phyloP scores from a whole-genome alignment of 2,113 vertebrate genomes.

The Mustela nigripes region DNA sequence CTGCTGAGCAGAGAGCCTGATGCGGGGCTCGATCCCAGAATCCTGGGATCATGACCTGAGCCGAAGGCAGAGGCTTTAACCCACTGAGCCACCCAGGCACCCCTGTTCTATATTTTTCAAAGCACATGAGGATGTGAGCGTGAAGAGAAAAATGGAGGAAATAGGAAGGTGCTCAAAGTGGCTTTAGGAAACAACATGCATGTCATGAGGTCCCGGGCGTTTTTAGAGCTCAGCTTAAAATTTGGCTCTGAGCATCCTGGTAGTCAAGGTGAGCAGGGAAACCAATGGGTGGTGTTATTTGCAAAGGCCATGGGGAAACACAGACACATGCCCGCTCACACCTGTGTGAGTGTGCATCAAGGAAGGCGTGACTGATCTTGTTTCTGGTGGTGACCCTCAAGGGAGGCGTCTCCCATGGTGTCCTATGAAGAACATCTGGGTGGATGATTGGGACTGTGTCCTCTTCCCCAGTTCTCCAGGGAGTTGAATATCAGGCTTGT shows the following conservation, averaged over 20 bases:
- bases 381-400: background rate
- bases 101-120: background rate
- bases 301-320: background rate
- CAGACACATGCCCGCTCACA: rapidly evolving
- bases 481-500: background rate
- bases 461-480: background rate
- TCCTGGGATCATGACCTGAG: too few relatives aligned
- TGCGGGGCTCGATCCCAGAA: too few relatives aligned
- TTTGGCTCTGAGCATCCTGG: background rate
- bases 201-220: background rate
- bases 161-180: background rate
- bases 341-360: background rate
- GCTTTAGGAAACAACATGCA: background rate
- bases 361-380: background rate
- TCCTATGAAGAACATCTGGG: background rate
- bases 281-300: background rate
- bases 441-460: too few relatives aligned
- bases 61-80: too few relatives aligned
- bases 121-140: background rate
- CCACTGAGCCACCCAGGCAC: too few relatives aligned
- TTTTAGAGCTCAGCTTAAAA: background rate
- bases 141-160: background rate
- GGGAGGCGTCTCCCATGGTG: too few relatives aligned
- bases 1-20: too few relatives aligned
- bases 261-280: background rate